Evolutionary conservation across 2,888 invertebrate species (phyloP), one percentile per base, ranked within the genome.

Genomic region (Euplexia lucipara): DNA sequence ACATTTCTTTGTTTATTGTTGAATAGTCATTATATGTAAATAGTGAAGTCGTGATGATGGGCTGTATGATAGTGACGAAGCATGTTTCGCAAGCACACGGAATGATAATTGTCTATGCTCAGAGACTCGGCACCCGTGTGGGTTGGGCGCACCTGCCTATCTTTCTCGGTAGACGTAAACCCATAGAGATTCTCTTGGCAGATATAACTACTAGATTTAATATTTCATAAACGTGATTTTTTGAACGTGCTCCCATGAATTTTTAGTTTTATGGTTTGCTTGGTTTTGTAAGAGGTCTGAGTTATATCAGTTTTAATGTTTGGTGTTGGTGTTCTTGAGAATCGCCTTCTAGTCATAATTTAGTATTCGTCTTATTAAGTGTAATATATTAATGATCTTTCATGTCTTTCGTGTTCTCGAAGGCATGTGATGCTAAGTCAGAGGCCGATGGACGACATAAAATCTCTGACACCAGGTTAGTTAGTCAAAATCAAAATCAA

Each of bases 11-110:
- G 93, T 94, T 92, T 94, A 92, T 92, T 92, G 94, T 94, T 92
- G 91, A 90, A 91, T 90, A 93, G 91, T 94, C 93, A 95, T 95
- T 95, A 95, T 94, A 94, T 94, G 95, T 94, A 95, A 95, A 95
- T 95, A 89, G 94, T 88, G 82, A 82, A 90, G 92, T 95, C 95
- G 95, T 95, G 95, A 92, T 92, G 95, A 95, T 95, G 91, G 90
- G 86, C 85, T 84, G 88, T 84, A 87, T 82, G 95, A 95, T 95
- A 94, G 93, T 93, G 94, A 94, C 94, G 90, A 90, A 82, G 91
- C 93, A 91, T 92, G 95, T 94, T 95, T 94, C 88, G 95, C 94
- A 92, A 95, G 88, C 87, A 87, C 87, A 86, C 86, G 90, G 91
- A 89, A 94, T 92, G 94, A 93, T 94, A 94, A 93, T 93, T 93